Conservation (phyloP, 1,140 invertebrate genomes). For the Dendrolimus kikuchii region DNA sequence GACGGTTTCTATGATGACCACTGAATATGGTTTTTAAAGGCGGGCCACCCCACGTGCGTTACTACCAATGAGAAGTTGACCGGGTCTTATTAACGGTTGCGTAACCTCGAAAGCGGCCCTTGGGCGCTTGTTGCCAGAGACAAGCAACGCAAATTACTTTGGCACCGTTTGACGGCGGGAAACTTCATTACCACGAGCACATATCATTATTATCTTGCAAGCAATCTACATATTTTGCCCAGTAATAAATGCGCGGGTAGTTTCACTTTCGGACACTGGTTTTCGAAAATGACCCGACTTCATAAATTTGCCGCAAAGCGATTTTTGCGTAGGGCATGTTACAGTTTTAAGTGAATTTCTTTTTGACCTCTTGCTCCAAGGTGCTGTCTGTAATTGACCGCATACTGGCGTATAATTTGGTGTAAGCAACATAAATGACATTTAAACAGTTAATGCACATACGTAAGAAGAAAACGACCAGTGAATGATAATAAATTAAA, state of each 20-base stretch:
- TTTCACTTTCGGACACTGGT: slow-evolving; percentile 69
- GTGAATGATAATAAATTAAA: not conserved
- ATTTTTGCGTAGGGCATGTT: slow-evolving; percentile 60
- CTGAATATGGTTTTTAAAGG: not conserved
- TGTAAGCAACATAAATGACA: slow-evolving; percentile 62
- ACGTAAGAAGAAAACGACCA: not conserved
- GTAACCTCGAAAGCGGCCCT: slow-evolving; percentile 67
- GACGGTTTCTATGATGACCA: slow-evolving; percentile 8
- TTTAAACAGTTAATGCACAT: slow-evolving; percentile 36
- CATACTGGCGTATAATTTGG: slow-evolving; percentile 57
- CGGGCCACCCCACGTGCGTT: slow-evolving; percentile 27
- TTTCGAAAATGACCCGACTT: slow-evolving; percentile 69
- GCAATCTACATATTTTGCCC: slow-evolving; percentile 71
- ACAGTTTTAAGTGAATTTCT: slow-evolving; percentile 71
- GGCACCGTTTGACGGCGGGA: slow-evolving; percentile 70
- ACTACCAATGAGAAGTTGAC: slow-evolving; percentile 46
- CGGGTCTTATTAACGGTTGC: slow-evolving; percentile 58
- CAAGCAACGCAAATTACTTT: slow-evolving; percentile 70
- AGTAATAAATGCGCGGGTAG: slow-evolving; percentile 64
- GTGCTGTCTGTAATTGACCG: slow-evolving; percentile 58
- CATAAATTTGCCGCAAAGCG: slow-evolving; percentile 45
- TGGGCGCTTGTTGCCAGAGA: slow-evolving; percentile 58
- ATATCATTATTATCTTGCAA: slow-evolving; percentile 70
- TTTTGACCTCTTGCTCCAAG: slow-evolving; percentile 69
- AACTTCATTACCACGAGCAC: slow-evolving; percentile 71